Evolutionary conservation across 1,140 invertebrate genomes (phyloP).

Genomic region (Panagrolaimus sp.): DNA sequence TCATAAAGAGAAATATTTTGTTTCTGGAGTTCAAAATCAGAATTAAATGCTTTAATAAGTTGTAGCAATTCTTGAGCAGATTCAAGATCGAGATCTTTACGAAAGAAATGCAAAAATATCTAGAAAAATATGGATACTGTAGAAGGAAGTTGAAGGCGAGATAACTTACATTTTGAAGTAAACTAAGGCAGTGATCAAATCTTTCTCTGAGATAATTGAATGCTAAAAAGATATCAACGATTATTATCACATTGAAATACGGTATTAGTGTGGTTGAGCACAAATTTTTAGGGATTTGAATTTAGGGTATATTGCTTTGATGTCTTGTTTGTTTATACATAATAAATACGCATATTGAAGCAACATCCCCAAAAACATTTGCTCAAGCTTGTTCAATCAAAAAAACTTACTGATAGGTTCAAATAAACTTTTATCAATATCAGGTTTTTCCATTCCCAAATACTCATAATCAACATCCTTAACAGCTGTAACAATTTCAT

Average conservation of each 20-base stretch:
- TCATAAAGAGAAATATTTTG: neutral
- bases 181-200: constrained; percentile 1
- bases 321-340: too few relatives aligned
- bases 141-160: neutral
- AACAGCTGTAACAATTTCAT: neutral
- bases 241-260: too few relatives aligned
- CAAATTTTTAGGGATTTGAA: too few relatives aligned
- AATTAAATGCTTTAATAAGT: constrained; percentile 5
- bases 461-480: neutral
- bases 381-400: too few relatives aligned
- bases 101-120: neutral
- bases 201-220: neutral
- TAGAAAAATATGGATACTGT: neutral
- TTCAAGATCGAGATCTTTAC: neutral
- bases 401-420: neutral
- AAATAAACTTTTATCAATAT: constrained; percentile 10
- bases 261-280: too few relatives aligned
- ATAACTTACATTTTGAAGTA: constrained; percentile 13
- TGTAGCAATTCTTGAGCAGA: neutral
- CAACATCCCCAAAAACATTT: too few relatives aligned
- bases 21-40: constrained; percentile 2
- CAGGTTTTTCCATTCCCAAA: neutral
- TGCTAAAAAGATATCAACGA: neutral
- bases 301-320: too few relatives aligned
- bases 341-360: too few relatives aligned